These are phyloP conservation scores for Agonopterix arenella DNA, from an alignment of 2,888 invertebrate genomes.

Conservation along the genomic window DNA sequence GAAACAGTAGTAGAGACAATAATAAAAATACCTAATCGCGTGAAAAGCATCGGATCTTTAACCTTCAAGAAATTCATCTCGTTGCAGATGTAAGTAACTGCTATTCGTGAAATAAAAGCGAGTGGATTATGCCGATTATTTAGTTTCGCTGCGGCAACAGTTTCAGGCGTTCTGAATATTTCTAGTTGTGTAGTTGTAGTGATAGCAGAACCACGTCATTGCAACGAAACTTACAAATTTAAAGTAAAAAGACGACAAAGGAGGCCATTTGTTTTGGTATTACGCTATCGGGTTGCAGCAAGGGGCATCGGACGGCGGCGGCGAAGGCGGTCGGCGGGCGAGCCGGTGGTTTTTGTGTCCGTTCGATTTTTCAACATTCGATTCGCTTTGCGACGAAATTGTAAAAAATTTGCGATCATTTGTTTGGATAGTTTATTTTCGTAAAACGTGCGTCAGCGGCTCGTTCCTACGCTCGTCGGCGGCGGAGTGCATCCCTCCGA, in stretches of 20 bases:
- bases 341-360: slow-evolving; percentile 24
- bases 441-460: slow-evolving; percentile 16
- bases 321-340: slow-evolving; percentile 3
- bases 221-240: slow-evolving; percentile 53
- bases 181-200: slow-evolving; percentile 11
- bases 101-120: slow-evolving; percentile 25
- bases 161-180: slow-evolving; percentile 36
- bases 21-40: no score
- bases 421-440: slow-evolving; percentile 25
- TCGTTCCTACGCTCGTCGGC: slow-evolving; percentile 15
- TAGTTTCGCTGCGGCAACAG: slow-evolving; percentile 15
- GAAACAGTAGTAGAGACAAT: no score
- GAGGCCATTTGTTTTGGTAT: slow-evolving; percentile 67
- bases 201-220: slow-evolving; percentile 22
- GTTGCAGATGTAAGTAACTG: slow-evolving; percentile 26
- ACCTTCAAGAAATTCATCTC: no score
- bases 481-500: slow-evolving; percentile 10
- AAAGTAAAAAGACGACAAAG: slow-evolving; percentile 53
- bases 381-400: slow-evolving; percentile 30
- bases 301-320: slow-evolving; percentile 21
- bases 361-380: slow-evolving; percentile 43
- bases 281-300: slow-evolving; percentile 55
- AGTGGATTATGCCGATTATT: slow-evolving; percentile 11
- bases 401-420: slow-evolving; percentile 38
- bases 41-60: no score